phyloP scores from a whole-genome alignment of 2,888 invertebrate genomes.

The Griposia aprilina region DNA sequence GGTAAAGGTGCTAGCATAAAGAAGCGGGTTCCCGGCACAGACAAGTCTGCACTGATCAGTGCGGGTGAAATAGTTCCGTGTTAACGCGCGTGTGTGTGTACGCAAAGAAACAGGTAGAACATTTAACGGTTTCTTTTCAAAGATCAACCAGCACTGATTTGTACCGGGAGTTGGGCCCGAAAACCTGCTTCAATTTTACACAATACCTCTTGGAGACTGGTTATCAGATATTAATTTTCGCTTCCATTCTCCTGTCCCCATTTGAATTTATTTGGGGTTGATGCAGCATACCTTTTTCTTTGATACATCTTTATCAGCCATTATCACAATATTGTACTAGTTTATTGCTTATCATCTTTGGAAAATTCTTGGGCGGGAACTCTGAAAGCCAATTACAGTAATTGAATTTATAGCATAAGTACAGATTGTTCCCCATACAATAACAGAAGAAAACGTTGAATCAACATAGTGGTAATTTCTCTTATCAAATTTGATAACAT shows the following conservation, averaged over 20 bases:
- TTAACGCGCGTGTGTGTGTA: neutral
- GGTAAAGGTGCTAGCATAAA: too few relatives aligned
- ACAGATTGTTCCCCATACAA: neutral
- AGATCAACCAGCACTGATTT: too few relatives aligned
- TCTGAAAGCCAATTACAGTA: neutral
- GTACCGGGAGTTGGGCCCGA: too few relatives aligned
- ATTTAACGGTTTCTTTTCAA: too few relatives aligned
- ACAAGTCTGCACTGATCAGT: too few relatives aligned
- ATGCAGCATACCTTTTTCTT: neutral
- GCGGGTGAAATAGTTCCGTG: too few relatives aligned
- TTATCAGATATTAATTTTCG: neutral
- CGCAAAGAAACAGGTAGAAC: too few relatives aligned
- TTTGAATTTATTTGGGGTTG: neutral
- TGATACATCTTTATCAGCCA: neutral
- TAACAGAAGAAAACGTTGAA: constrained; percentile 17
- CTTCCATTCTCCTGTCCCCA: neutral
- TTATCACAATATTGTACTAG: neutral
- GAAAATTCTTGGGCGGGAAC: neutral
- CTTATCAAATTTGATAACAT: constrained; percentile 30
- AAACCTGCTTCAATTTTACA: too few relatives aligned
- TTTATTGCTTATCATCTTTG: neutral
- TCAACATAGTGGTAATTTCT: constrained; percentile 41
- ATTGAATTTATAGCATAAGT: neutral
- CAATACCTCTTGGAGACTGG: neutral
- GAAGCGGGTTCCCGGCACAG: too few relatives aligned